These are phyloP conservation scores for Cyaniris semiargus DNA, from an alignment of 2,888 invertebrate genomes.

Conservation along the genomic window DNA sequence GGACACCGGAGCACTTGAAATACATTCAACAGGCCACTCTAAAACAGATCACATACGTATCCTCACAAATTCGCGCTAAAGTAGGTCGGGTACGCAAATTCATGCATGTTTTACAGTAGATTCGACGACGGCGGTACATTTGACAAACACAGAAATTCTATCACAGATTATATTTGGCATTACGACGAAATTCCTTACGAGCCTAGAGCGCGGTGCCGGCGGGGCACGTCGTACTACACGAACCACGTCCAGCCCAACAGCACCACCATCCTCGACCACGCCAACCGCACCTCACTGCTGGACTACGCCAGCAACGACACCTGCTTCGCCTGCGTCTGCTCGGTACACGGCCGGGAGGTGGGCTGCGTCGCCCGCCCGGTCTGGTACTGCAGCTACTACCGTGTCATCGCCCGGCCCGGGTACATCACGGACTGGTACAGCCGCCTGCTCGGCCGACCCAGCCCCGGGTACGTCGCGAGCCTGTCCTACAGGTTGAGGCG, in stretches of 20 bases:
- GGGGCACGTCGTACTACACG: slow-evolving; percentile 64
- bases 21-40: slow-evolving; percentile 32
- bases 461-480: slow-evolving; percentile 60
- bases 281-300: slow-evolving; percentile 53
- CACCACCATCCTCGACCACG: slow-evolving; percentile 54
- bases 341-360: slow-evolving; percentile 46
- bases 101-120: background rate
- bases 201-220: slow-evolving; percentile 53
- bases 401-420: slow-evolving; percentile 46
- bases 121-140: background rate
- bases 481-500: slow-evolving; percentile 63
- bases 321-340: slow-evolving; percentile 65
- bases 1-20: slow-evolving; percentile 21
- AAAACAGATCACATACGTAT: background rate
- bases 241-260: slow-evolving; percentile 55
- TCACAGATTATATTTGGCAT: slow-evolving; percentile 69
- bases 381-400: slow-evolving; percentile 62
- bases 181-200: slow-evolving; percentile 68
- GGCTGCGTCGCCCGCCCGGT: slow-evolving; percentile 55
- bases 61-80: background rate
- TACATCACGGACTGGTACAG: slow-evolving; percentile 52
- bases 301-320: slow-evolving; percentile 50
- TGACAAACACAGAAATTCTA: slow-evolving; percentile 18
- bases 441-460: slow-evolving; percentile 54
- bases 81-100: background rate